Conservation (phyloP, 1,140 invertebrate species). For the Caenorhabditis latens region DNA sequence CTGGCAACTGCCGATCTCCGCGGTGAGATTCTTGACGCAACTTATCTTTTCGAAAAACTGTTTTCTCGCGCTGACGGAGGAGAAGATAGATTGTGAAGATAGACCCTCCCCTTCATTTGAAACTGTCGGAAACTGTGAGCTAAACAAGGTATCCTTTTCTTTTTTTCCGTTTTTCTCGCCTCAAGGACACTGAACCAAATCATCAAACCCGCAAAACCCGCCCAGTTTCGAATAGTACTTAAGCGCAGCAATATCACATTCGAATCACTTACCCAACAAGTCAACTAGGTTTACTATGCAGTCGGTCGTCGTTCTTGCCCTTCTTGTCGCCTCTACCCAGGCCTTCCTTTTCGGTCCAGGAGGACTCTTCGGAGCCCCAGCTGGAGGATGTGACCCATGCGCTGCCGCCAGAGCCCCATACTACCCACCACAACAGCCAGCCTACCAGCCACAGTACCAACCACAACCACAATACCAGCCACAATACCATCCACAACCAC, state of each 20-base stretch:
- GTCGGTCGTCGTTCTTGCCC: neutral
- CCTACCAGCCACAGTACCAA: constrained; percentile 43
- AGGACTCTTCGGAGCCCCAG: constrained; percentile 47
- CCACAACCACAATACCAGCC: constrained; percentile 20
- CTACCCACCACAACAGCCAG: constrained; percentile 51
- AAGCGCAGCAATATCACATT: neutral
- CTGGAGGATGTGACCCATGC: constrained; percentile 40
- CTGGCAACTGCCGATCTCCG: neutral
- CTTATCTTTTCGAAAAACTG: constrained; percentile 9
- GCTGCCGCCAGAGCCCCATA: constrained; percentile 47
- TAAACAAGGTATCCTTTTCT: constrained; percentile 18
- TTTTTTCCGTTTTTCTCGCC: neutral
- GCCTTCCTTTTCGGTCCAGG: constrained; percentile 58
- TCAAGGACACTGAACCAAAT: constrained; percentile 50
- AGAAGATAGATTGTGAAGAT: neutral
- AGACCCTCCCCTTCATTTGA: neutral
- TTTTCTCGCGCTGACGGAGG: neutral
- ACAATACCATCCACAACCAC: neutral
- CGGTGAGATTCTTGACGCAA: neutral
- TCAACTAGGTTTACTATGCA: constrained; percentile 50
- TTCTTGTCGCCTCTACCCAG: constrained; percentile 42
- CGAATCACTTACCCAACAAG: constrained; percentile 44
- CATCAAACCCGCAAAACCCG: constrained; percentile 31
- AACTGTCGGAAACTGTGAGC: neutral
- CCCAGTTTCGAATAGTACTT: constrained; percentile 6